Percentiles rank a stretch among this genome's conserved stretches.
Conservation (phyloP, 2,113 vertebrate species). For the Rhipidura dahli region DNA sequence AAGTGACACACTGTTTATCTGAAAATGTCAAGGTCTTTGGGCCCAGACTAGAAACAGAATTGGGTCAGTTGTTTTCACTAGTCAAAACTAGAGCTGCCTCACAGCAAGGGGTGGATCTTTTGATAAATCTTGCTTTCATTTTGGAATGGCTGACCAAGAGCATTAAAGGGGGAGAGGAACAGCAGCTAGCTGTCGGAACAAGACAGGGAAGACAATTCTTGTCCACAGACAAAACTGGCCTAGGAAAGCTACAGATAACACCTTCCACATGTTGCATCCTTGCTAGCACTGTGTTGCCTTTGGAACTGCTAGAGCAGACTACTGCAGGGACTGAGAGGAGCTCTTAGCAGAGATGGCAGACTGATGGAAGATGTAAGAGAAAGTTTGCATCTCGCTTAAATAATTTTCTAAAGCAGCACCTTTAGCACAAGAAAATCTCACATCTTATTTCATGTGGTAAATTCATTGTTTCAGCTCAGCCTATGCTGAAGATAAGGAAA, state of each 20-base stretch:
- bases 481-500: background rate
- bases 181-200: background rate
- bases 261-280: background rate
- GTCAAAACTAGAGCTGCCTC: background rate
- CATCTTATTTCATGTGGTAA: background rate
- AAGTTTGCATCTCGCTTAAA: background rate
- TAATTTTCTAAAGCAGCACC: background rate
- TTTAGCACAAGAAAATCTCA: background rate
- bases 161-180: background rate
- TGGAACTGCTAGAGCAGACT: background rate
- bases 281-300: background rate
- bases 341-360: background rate
- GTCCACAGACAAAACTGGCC: background rate
- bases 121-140: background rate
- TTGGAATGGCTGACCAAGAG: background rate
- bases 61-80: background rate
- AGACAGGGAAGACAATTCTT: background rate
- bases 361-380: background rate
- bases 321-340: background rate
- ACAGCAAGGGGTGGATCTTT: background rate
- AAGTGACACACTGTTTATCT: background rate
- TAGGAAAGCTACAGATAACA: background rate
- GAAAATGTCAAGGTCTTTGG: background rate
- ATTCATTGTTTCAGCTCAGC: background rate
- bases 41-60: background rate